Evolutionary conservation across 2,797 vertebrate genomes (phyloP).

Genomic region (Manis pentadactyla): DNA sequence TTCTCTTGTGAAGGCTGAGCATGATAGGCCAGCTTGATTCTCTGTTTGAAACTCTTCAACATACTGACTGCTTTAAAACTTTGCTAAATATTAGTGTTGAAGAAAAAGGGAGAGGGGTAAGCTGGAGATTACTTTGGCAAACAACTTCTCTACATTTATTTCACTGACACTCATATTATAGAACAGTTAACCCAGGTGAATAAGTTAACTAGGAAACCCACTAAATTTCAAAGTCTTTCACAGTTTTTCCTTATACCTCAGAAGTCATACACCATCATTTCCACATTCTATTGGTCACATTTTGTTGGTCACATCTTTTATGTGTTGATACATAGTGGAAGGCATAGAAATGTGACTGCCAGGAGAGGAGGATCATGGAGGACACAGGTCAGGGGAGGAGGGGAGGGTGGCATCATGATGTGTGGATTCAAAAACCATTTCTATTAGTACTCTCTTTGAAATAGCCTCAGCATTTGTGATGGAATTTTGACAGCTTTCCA

Average conservation of each 20-base stretch:
- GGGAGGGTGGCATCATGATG: not conserved
- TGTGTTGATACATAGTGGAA: not conserved
- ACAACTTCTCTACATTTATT: not conserved
- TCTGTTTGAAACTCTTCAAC: not conserved
- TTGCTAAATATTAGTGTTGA: not conserved
- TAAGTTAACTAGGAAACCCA: not conserved
- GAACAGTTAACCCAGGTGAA: not conserved
- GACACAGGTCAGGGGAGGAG: too few species aligned
- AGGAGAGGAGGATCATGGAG: not conserved
- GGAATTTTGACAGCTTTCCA: slow-evolving; percentile 68
- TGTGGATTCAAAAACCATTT: not conserved
- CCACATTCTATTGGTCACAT: not conserved
- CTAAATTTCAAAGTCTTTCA: not conserved
- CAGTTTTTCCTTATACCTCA: not conserved
- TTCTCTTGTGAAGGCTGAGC: not conserved
- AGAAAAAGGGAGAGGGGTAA: not conserved
- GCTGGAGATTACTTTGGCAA: not conserved
- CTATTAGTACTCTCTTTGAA: not conserved
- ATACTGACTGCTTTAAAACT: not conserved
- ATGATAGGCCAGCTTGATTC: not conserved
- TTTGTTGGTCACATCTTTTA: not conserved
- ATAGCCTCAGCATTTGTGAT: slow-evolving; percentile 58
- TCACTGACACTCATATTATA: not conserved
- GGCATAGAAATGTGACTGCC: not conserved
- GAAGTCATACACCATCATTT: not conserved